Evolutionary conservation across 2,797 vertebrate species (phyloP).

Genomic region (Tenualosa thibaudeaui): DNA sequence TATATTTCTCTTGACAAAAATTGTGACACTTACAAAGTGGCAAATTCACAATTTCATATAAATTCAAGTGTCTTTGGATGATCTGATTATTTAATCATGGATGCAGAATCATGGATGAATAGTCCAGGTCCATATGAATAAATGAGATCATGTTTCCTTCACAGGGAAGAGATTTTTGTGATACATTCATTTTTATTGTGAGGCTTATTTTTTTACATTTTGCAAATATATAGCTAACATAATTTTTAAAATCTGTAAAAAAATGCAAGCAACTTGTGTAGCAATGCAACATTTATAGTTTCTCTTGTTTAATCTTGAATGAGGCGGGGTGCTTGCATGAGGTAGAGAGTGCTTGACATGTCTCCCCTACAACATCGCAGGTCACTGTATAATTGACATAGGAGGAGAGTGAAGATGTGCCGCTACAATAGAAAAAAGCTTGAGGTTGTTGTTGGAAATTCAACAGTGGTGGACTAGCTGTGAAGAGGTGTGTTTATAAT

Average conservation of each 20-base stretch:
- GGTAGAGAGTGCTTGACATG: not conserved
- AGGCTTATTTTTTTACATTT: not conserved
- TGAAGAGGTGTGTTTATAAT: not conserved
- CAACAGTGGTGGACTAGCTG: slow-evolving; percentile 3
- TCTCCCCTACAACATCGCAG: not conserved
- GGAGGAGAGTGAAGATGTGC: not conserved
- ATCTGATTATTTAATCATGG: too few species aligned
- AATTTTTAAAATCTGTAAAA: too few species aligned
- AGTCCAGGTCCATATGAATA: not conserved
- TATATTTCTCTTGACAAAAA: not conserved
- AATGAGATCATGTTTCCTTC: not conserved
- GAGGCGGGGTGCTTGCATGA: not conserved
- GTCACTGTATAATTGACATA: not conserved
- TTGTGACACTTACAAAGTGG: not conserved
- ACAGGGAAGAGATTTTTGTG: not conserved
- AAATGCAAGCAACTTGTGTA: too few species aligned
- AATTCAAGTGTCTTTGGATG: not conserved
- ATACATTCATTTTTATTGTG: not conserved
- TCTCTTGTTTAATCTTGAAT: too few species aligned
- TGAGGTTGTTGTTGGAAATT: not conserved
- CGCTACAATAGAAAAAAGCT: not conserved
- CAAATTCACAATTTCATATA: not conserved
- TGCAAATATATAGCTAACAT: too few species aligned
- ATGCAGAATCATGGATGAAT: too few species aligned
- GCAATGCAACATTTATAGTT: too few species aligned